Conservation (phyloP, 37 sponge, comb jelly and placozoan genomes). For the Aphrocallistes beatrix region DNA sequence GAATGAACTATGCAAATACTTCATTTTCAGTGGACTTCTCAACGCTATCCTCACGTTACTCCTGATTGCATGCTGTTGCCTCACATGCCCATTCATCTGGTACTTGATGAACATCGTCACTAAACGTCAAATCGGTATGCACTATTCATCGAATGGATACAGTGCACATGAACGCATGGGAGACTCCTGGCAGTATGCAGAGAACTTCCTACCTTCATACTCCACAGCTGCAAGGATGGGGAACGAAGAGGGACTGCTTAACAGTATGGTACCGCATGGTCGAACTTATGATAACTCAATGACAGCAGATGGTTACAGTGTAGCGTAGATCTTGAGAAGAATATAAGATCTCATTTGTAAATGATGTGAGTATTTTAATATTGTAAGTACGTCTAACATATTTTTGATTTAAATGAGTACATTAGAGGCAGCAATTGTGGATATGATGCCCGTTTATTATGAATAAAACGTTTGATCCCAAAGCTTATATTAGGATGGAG, state of each 20-base stretch:
- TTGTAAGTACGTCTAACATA: too few relatives aligned
- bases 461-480: not conserved
- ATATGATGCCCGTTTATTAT: not conserved
- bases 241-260: not conserved
- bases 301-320: not conserved
- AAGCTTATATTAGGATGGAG: too few relatives aligned
- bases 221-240: not conserved
- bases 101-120: not conserved
- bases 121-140: not conserved
- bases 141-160: not conserved
- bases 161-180: not conserved
- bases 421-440: too few relatives aligned
- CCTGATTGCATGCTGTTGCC: not conserved
- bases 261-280: not conserved
- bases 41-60: not conserved
- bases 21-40: not conserved
- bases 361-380: too few relatives aligned
- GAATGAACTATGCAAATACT: too few relatives aligned
- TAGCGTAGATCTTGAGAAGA: not conserved
- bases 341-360: too few relatives aligned
- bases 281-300: not conserved
- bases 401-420: too few relatives aligned
- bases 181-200: not conserved
- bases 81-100: not conserved
- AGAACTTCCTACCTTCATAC: not conserved